These are phyloP conservation scores for Parelbella ahira DNA, from an alignment of 2,888 invertebrate genomes.

Conservation along the genomic window DNA sequence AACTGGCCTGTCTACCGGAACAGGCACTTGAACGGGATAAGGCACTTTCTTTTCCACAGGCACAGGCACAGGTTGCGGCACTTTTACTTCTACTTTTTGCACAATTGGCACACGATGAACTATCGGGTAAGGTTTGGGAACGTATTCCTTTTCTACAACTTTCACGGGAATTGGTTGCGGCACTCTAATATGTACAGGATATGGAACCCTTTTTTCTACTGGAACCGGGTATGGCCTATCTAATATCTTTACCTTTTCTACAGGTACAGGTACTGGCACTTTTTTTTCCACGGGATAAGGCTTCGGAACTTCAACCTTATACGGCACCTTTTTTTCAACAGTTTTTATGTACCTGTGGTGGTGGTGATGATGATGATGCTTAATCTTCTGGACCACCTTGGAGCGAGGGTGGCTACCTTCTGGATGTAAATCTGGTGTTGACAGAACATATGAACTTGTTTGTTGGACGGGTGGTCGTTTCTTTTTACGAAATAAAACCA, in stretches of 20 bases:
- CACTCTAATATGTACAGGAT: constrained; percentile 65
- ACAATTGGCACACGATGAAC: constrained; percentile 65
- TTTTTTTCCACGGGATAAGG: constrained; percentile 76
- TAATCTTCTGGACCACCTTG: constrained; percentile 62
- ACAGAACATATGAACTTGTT: constrained; percentile 1
- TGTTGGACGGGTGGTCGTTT: constrained; percentile 49
- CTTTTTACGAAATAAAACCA: constrained; percentile 50
- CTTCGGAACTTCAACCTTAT: constrained; percentile 79
- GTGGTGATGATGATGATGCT: constrained; percentile 84
- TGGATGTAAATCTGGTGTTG: constrained; percentile 44
- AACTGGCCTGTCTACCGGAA: constrained; percentile 57
- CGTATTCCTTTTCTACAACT: constrained; percentile 72
- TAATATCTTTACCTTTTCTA: constrained; percentile 46
- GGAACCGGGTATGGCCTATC: constrained; percentile 63
- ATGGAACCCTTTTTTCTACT: constrained; percentile 69
- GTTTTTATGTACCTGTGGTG: constrained; percentile 83
- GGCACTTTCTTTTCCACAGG: constrained; percentile 67
- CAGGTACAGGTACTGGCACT: constrained; percentile 52
- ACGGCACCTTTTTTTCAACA: constrained; percentile 76
- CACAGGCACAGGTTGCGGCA: constrained; percentile 61
- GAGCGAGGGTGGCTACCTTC: constrained; percentile 49
- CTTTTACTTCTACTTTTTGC: constrained; percentile 64
- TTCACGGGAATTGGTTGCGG: constrained; percentile 75
- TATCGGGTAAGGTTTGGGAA: constrained; percentile 71
- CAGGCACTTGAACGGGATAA: constrained; percentile 60